Percentiles rank a stretch among this genome's conserved stretches.
Evolutionary conservation across 2,797 vertebrate genomes (phyloP).

Genomic region (Saxicola maurus): DNA sequence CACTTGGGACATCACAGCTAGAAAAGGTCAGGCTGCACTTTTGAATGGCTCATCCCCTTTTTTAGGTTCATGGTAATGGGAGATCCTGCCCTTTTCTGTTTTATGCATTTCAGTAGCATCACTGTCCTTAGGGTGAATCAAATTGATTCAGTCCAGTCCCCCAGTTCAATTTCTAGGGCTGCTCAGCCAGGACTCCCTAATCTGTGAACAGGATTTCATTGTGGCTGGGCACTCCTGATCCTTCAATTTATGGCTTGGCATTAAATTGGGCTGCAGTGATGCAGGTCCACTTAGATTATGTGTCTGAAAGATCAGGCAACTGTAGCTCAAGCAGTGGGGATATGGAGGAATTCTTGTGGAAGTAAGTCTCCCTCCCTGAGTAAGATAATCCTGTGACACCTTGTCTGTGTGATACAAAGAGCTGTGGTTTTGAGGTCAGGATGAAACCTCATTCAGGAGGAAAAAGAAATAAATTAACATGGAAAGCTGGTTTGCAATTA

Average conservation of each 20-base stretch:
- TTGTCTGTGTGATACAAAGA: neutral
- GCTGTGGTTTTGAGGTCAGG: neutral
- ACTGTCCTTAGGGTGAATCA: constrained; percentile 38
- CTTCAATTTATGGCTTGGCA: constrained; percentile 49
- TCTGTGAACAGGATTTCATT: constrained; percentile 54
- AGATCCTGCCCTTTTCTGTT: neutral
- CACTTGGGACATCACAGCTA: neutral
- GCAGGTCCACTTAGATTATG: constrained; percentile 36
- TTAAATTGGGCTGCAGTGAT: constrained; percentile 58
- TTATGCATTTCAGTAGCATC: constrained; percentile 14
- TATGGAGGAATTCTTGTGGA: neutral
- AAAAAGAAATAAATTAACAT: constrained; percentile 4
- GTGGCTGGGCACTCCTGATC: constrained; percentile 33
- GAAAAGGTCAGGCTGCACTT: constrained; percentile 36
- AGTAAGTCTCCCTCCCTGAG: neutral
- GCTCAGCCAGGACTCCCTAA: constrained; percentile 34
- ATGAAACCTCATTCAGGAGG: neutral
- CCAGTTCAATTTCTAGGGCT: constrained; percentile 43
- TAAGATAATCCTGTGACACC: neutral
- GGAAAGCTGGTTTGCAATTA: constrained; percentile 4
- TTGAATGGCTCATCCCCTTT: neutral
- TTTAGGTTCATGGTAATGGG: neutral
- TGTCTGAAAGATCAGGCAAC: constrained; percentile 26
- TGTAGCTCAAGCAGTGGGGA: neutral
- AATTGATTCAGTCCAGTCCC: constrained; percentile 50